phyloP scores from a whole-genome alignment of 2,888 invertebrate species.

The Pristionchus arcanus region DNA sequence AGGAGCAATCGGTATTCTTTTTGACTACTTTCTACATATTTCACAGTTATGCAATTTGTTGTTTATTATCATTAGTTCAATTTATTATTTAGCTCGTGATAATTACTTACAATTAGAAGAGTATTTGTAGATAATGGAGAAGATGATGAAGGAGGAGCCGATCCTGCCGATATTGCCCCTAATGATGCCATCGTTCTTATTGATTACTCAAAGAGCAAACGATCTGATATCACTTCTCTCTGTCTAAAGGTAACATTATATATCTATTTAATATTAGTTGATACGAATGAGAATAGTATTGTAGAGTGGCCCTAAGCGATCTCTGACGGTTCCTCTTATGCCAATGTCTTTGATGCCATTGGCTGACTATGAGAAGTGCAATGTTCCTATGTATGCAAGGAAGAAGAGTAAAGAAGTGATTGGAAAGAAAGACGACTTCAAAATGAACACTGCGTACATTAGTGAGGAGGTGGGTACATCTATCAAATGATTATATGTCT shows the following conservation, averaged over 20 bases:
- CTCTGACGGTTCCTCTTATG: slow-evolving; percentile 65
- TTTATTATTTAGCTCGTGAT: no score
- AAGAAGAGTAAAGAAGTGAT: slow-evolving; percentile 76
- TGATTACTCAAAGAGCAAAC: slow-evolving; percentile 32
- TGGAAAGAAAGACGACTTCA: slow-evolving; percentile 81
- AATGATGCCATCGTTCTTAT: neutral
- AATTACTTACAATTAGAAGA: neutral
- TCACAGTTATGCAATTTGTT: neutral
- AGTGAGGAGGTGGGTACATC: slow-evolving; percentile 52
- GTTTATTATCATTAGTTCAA: neutral
- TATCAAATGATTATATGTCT: neutral
- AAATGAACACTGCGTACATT: slow-evolving; percentile 79
- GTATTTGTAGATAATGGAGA: neutral
- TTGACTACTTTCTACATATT: neutral
- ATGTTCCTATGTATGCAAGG: slow-evolving; percentile 79
- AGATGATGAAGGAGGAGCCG: neutral
- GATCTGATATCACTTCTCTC: neutral
- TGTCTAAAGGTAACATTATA: slow-evolving; percentile 15
- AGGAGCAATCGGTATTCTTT: neutral
- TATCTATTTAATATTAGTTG: neutral
- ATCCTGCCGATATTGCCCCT: neutral
- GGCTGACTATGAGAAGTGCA: slow-evolving; percentile 79
- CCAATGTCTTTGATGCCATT: slow-evolving; percentile 79
- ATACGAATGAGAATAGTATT: neutral
- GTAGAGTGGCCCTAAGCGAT: slow-evolving; percentile 3